Evolutionary conservation across 2,797 vertebrate species (phyloP), one percentile per base, ranked within the genome.

Genomic region (Sebastes miniatus): DNA sequence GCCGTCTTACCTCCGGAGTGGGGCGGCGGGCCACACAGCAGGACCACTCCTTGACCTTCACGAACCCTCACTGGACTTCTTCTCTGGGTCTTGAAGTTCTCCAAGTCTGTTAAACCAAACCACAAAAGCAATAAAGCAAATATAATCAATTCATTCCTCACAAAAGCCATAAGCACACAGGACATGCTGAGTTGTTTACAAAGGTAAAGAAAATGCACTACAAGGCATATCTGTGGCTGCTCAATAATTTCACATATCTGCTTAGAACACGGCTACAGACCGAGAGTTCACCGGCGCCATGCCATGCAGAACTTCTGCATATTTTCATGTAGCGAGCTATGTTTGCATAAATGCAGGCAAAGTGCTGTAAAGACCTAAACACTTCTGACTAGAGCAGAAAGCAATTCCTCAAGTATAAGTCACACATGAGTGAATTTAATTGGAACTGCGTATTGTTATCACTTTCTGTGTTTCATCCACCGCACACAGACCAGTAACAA

Each of bases 11-110:
- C 98, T 97, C 97, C 98, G 13, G 97, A 96, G 87, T 99, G 96
- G 0, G 96, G 93, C 0, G 98, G 98, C 1, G 98, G 97, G 4
- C 97, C 98, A 7, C 98, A 99, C 14, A 99, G 95, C 59, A 99
- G 93, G 36, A 99, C 98, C 93, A 99, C 98, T 69, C 98, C 98
- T 93, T 99, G 98, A 79, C 98, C 98, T 83, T 97, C 97, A 6
- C 98, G 97, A 16, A 99, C 98, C 0, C 96, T 97, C 79, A 99
- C 98, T 0, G 97, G 97, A 95, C 96, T 99, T 92, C 98, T 95
- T 3, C 93, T 96, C 83, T 97, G 96, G 6, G 97, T 96, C 92
- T 98, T 98, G 95, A 99, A 99, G 92, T 96, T 97, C 89, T 99
- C 98, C 7, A 99, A 93, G 88, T 98, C 98, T 99, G 95, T 86